A percentile compares a stretch with the other conserved stretches of the same genome.
Evolutionary conservation across 2,797 vertebrate genomes (phyloP).

Genomic region (Lophotriccus pileatus): DNA sequence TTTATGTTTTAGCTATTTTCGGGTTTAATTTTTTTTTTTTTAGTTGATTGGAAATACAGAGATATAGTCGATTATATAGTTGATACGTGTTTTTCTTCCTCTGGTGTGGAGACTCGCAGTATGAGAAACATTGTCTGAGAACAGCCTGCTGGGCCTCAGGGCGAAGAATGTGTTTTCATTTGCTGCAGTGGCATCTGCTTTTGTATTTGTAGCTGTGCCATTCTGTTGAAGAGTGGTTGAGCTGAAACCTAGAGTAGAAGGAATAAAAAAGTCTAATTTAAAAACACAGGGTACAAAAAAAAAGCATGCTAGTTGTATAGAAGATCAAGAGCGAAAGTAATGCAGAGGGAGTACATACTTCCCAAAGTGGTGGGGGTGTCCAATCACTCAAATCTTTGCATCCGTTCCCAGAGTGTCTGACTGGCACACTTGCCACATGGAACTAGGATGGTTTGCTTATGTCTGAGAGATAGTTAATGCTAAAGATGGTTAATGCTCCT

Average conservation of each 20-base stretch:
- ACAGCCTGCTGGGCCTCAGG: conserved; percentile 10
- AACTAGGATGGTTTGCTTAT: background rate
- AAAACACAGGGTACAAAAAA: background rate
- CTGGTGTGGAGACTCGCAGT: background rate
- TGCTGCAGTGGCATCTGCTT: conserved; percentile 39
- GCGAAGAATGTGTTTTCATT: conserved; percentile 44
- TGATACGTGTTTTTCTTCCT: background rate
- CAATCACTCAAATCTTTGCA: background rate
- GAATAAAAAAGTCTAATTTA: background rate
- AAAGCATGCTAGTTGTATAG: background rate
- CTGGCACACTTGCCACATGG: background rate
- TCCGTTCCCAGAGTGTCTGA: background rate
- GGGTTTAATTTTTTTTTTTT: background rate
- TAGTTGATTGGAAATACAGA: background rate
- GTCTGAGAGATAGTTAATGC: background rate
- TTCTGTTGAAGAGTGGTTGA: conserved; percentile 11
- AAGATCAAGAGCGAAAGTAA: background rate
- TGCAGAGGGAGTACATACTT: background rate
- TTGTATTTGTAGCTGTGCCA: conserved; percentile 23
- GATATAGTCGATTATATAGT: background rate
- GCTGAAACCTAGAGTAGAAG: background rate
- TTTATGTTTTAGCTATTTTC: background rate
- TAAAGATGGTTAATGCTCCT: background rate
- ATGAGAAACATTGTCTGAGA: conserved; percentile 33
- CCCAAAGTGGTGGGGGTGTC: background rate